These are phyloP conservation scores for Monodelphis domestica DNA, from an alignment of 2,797 vertebrate species.

Conservation along the genomic window DNA sequence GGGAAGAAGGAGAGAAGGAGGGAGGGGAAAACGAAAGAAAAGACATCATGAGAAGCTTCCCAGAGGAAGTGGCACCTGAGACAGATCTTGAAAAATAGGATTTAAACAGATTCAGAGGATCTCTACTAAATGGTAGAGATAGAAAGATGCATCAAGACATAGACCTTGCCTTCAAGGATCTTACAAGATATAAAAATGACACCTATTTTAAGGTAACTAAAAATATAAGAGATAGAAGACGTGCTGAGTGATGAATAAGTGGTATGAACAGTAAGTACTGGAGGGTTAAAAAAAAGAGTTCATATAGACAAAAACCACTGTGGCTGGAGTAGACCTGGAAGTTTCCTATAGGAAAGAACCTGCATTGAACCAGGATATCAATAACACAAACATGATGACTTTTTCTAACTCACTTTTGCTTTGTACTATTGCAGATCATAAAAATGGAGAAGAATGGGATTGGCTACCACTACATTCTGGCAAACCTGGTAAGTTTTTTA, in stretches of 20 bases:
- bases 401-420: slow-evolving; percentile 42
- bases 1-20: background rate
- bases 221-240: background rate
- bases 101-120: background rate
- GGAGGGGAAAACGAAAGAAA: background rate
- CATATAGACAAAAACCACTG: background rate
- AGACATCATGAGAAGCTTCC: no score
- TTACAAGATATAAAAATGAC: background rate
- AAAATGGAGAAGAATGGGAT: slow-evolving; percentile 97
- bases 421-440: slow-evolving; percentile 90
- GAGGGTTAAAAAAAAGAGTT: background rate
- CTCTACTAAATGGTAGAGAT: background rate
- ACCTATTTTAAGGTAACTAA: background rate
- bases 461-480: slow-evolving; percentile 98
- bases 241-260: background rate
- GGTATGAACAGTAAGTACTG: background rate
- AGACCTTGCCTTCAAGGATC: background rate
- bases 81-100: background rate
- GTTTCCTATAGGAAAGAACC: background rate
- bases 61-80: background rate
- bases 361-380: background rate
- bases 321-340: background rate
- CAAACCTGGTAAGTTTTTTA: slow-evolving; percentile 94
- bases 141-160: background rate
- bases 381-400: background rate